These are phyloP conservation scores for Dicranocentrus wangi DNA, from an alignment of 2,888 invertebrate genomes.

Conservation along the genomic window DNA sequence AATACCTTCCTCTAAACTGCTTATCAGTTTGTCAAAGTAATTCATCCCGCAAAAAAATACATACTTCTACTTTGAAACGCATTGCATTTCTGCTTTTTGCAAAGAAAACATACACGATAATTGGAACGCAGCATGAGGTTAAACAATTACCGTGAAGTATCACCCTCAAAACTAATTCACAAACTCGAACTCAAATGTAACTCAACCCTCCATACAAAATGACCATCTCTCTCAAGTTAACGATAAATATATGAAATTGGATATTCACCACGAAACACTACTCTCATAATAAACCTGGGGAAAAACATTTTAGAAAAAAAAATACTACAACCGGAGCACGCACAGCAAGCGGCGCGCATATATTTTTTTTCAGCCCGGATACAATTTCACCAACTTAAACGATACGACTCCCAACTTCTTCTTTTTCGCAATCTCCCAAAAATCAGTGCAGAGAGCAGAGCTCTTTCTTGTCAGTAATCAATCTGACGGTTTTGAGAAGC, in stretches of 20 bases:
- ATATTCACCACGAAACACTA: background rate
- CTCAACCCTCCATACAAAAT: background rate
- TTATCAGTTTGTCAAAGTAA: no score
- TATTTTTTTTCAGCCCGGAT: background rate
- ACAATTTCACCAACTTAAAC: background rate
- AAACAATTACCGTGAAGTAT: background rate
- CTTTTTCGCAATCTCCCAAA: constrained; percentile 17
- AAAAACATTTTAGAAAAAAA: no score
- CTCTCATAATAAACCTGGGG: no score
- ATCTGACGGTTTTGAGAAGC: constrained; percentile 33
- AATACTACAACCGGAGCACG: constrained; percentile 12
- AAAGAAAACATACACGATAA: background rate
- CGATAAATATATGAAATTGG: background rate
- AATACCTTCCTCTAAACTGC: no score
- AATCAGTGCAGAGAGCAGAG: no score
- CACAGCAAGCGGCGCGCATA: constrained; percentile 7
- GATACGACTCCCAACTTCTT: no score
- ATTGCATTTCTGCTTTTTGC: no score
- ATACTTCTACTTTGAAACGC: no score
- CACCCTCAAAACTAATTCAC: background rate
- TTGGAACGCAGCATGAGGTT: background rate
- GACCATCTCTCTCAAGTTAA: background rate
- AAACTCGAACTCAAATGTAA: background rate
- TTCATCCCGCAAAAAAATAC: no score
- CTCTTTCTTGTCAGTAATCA: constrained; percentile 62